Conservation (phyloP, 2,113 vertebrate species). For the Nycticorax nycticorax region DNA sequence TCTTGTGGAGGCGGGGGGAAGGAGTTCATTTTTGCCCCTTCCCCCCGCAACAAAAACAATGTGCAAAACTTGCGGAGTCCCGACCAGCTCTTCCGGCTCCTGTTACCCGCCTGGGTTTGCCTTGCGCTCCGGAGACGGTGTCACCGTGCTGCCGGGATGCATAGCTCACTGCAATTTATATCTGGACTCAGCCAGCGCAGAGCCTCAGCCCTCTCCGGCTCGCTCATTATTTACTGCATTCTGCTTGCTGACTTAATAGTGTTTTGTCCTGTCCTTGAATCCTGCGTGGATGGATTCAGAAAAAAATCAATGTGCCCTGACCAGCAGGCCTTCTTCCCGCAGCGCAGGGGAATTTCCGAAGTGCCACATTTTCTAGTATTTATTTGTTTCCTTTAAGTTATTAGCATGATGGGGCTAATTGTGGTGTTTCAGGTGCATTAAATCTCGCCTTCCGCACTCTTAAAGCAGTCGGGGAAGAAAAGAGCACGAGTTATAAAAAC, state of each 20-base stretch:
- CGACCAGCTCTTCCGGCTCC: not conserved
- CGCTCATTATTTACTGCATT: conserved; percentile 64
- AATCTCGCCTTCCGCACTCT: not conserved
- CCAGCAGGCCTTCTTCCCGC: not conserved
- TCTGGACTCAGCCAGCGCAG: not conserved
- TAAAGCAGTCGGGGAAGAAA: not conserved
- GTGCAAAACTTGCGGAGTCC: not conserved
- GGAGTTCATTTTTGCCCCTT: not conserved
- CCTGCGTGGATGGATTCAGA: conserved; percentile 37
- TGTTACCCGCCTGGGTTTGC: not conserved
- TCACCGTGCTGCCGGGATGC: not conserved
- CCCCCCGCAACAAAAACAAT: not conserved
- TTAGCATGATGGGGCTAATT: conserved; percentile 44
- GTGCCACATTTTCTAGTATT: not conserved
- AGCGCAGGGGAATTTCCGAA: not conserved
- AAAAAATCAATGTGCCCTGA: conserved; percentile 46
- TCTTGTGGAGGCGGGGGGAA: not conserved
- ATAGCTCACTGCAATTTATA: conserved; percentile 45
- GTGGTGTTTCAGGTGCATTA: not conserved
- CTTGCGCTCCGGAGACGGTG: not conserved
- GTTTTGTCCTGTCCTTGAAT: conserved; percentile 71
- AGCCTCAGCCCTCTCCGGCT: conserved; percentile 8
- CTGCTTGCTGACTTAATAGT: conserved; percentile 64
- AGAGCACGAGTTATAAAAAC: not conserved
- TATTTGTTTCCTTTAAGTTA: conserved; percentile 48